phyloP scores from a whole-genome alignment of 2,113 vertebrate genomes.

The cat (Felis catus) region DNA sequence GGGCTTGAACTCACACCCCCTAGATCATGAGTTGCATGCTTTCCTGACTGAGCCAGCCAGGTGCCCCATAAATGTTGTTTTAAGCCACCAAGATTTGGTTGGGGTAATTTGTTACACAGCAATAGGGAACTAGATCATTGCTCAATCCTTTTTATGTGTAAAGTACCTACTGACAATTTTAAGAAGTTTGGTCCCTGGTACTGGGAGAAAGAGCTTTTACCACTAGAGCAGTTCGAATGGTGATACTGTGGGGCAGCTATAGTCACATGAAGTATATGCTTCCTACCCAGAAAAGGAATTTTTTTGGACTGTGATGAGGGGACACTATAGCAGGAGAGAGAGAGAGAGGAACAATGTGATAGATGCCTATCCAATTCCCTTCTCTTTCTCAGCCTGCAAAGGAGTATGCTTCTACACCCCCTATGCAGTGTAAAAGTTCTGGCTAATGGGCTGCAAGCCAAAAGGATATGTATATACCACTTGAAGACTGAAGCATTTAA shows the following conservation, averaged over 20 bases:
- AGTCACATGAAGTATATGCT: neutral
- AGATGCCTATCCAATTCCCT: neutral
- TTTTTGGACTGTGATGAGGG: neutral
- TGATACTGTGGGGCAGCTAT: neutral
- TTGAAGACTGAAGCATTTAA: neutral
- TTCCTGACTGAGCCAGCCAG: too few species aligned
- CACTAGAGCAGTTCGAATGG: neutral
- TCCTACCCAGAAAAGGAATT: neutral
- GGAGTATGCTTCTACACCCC: neutral
- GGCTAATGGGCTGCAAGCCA: neutral
- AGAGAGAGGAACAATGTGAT: too few species aligned
- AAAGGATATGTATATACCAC: neutral
- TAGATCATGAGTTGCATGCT: too few species aligned
- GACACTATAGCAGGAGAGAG: neutral
- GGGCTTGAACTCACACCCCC: too few species aligned
- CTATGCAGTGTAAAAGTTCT: neutral
- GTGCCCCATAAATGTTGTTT: neutral
- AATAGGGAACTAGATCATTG: neutral
- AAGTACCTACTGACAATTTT: neutral
- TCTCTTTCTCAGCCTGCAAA: neutral
- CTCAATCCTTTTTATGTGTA: neutral
- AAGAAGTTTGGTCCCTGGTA: neutral
- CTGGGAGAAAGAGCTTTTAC: neutral
- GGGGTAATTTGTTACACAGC: neutral
- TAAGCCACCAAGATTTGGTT: neutral